Base-by-base conservation (phyloP, 2,888 invertebrate species). In the Fissipunctia ypsillon region DNA sequence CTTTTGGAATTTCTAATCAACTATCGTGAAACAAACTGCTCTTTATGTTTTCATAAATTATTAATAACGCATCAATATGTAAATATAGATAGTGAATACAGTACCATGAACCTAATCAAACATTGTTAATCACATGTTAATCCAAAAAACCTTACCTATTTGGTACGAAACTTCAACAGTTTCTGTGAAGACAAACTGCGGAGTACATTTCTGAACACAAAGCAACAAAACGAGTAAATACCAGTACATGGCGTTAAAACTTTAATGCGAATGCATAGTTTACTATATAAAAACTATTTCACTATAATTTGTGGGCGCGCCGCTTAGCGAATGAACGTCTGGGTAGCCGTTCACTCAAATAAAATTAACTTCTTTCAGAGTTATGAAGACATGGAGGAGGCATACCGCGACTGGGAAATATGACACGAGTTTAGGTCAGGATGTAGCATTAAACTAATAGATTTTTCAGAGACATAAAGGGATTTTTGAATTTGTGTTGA, bases 71-170 rank as follows among this genome's bases (percentile, higher is more conserved):
- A 28, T 41, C 14, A 31, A 12, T 61, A 10, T 41, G n/a, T 52
- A 22, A 64, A n/a, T 52, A 52, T 52, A 52, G n/a, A 31, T 28
- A 22, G 16, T 28, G 9, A 31, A 25, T 19, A 22, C 1, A 25
- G 5, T 12, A 22, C 1, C 1, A 22, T 22, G 6, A 0, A 12
- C 3, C 7, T 35, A 28, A n/a, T 4, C 12, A 50, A 52, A n/a
- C 10, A 61, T 38, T 57, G 4, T 38, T 25, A 31, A 19, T 45
- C n/a, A 45, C 10, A 50, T 4, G 9, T 50, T 63, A 56, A 31
- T 12, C 2, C 48, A n/a, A 57, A 41, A 61, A 52, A 41, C n/a
- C 92, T 91, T 78, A 95, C 95, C 95, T 81, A 95, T 91, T 88
- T 94, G 90, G 78, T 92, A 94, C 4, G 92, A 89, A 69, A 91